phyloP scores from a whole-genome alignment of 2,888 invertebrate genomes.

The Leucoma salicis region DNA sequence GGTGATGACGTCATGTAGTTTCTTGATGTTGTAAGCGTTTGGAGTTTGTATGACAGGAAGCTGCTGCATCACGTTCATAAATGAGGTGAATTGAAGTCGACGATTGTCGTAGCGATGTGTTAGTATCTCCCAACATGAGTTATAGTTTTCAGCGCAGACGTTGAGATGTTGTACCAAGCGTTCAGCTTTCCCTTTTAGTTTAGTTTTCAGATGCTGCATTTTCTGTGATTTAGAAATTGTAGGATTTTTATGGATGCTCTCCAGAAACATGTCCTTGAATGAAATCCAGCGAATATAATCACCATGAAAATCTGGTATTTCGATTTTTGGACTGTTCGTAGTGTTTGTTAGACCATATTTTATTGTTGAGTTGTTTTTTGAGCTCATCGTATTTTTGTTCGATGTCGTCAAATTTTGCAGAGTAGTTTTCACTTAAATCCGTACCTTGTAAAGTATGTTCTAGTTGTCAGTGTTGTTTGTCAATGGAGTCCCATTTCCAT shows the following conservation, averaged over 20 bases:
- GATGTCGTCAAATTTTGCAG: neutral
- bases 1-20: constrained; percentile 4
- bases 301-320: constrained; percentile 7
- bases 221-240: constrained; percentile 1
- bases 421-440: neutral
- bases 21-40: neutral
- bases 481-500: constrained; percentile 4
- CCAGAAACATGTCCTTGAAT: no score
- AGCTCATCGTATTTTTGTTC: constrained; percentile 8
- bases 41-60: neutral
- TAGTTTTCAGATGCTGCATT: neutral
- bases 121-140: constrained; percentile 1
- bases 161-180: neutral
- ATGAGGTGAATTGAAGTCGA: constrained; percentile 1
- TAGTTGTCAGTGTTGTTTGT: constrained; percentile 8
- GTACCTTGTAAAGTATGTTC: constrained; percentile 3
- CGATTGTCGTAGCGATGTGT: neutral
- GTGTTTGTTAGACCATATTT: constrained; percentile 7
- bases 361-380: neutral
- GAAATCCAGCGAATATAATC: no score
- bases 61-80: neutral
- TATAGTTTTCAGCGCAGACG: neutral
- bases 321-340: constrained; percentile 5
- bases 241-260: no score
- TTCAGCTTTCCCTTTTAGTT: neutral